These are phyloP conservation scores for Halichoeres trimaculatus DNA, from an alignment of 2,113 vertebrate genomes.

Conservation along the genomic window DNA sequence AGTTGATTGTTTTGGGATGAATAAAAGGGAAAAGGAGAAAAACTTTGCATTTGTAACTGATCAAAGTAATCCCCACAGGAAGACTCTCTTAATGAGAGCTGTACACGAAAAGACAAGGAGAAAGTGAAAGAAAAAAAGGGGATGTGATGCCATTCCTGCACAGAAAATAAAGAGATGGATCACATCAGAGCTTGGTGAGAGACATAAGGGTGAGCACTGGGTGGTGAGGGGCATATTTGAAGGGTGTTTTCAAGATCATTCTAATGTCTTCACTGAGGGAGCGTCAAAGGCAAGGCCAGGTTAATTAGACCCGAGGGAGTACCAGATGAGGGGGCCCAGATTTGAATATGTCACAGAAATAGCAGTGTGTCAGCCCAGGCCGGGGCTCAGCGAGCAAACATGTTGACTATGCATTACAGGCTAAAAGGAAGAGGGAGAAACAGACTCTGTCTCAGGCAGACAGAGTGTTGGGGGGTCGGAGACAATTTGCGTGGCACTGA, in stretches of 20 bases:
- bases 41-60: conserved; percentile 79
- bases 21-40: conserved; percentile 62
- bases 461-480: conserved; percentile 22
- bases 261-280: conserved; percentile 80
- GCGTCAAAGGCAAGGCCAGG: conserved; percentile 80
- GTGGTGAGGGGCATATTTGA: conserved; percentile 39
- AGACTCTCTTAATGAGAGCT: conserved; percentile 77
- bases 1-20: conserved; percentile 63
- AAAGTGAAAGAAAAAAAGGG: conserved; percentile 53
- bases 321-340: conserved; percentile 55
- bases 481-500: conserved; percentile 61
- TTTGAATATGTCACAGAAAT: conserved; percentile 85
- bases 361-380: conserved; percentile 69
- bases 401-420: conserved; percentile 76
- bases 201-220: conserved; percentile 32
- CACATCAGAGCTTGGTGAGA: conserved; percentile 44
- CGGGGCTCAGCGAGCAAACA: conserved; percentile 72
- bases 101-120: conserved; percentile 58
- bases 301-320: conserved; percentile 86
- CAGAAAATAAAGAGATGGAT: conserved; percentile 58
- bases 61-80: conserved; percentile 79
- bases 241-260: conserved; percentile 75
- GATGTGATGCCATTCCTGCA: conserved; percentile 56
- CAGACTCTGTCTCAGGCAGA: conserved; percentile 51
- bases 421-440: conserved; percentile 55